Evolutionary conservation across 1,140 invertebrate species (phyloP), one percentile per base, ranked within the genome.

Genomic region (Magallana ariakensis): DNA sequence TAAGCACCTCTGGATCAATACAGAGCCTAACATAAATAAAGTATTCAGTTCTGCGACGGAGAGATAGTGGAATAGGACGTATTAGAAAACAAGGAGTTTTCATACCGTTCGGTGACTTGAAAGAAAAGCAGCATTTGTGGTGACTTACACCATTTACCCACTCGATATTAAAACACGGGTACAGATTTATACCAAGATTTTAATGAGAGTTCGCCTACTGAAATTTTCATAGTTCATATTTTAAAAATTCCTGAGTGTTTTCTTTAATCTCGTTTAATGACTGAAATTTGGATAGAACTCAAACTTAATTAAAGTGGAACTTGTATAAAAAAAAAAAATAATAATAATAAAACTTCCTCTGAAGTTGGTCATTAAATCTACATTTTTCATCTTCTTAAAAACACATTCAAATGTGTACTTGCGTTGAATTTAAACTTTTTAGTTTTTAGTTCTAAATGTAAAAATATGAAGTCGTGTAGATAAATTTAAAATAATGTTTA

Each of bases 1-100:
- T 75, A 75, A 75, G 66, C 66, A 75, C 66, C 62, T 22, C 66
- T 26, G 22, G 22, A 75, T 75, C 66, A 75, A 75, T 75, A 75
- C 7, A 75, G 66, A 22, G 19, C 33, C 33, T 19, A 75, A 75
- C 22, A 75, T 75, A 75, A 75, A 75, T 75, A 75, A 75, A 75
- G 66, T 75, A 26, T 75, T 75, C 66, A 26, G 9, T 7, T 75
- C 22, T 22, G 22, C 33, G 22, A 26, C 66, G 4, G 22, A 9
- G 19, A 75, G 19, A 75, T 75, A 75, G 66, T 26, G 11, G 33
- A 75, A 75, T 75, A 33, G 9, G 66, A 22, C 26, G 66, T 75
- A 26, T 75, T 75, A 26, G 13, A 62, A 46, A 75, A 75, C 66
- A 26, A 75, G 22, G 11, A 75, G 15, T 26, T 75, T 26, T 33